phyloP scores from a whole-genome alignment of 2,797 vertebrate genomes.

The Manis crassicaudata region DNA sequence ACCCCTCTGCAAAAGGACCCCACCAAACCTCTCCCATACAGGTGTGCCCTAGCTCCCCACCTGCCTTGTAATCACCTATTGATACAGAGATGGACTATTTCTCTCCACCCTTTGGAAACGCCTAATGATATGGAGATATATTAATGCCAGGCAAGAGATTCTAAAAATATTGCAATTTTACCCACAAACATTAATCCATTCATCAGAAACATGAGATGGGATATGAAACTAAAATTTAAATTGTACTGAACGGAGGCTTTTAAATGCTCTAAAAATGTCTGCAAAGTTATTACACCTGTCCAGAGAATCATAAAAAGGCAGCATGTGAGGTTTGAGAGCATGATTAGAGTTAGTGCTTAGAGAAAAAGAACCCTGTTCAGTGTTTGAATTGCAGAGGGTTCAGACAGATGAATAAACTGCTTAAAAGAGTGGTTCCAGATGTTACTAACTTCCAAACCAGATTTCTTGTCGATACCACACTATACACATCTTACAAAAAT shows the following conservation, averaged over 20 bases:
- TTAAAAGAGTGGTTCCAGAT: background rate
- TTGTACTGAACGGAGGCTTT: background rate
- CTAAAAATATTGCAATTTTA: too few relatives aligned
- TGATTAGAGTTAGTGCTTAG: background rate
- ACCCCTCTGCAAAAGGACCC: too few relatives aligned
- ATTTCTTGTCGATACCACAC: background rate
- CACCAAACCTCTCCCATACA: too few relatives aligned
- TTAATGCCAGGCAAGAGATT: too few relatives aligned
- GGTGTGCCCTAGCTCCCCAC: too few relatives aligned
- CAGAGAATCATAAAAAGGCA: background rate
- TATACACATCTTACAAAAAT: background rate
- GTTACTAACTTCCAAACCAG: background rate
- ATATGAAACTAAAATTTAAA: background rate
- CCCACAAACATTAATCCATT: too few relatives aligned
- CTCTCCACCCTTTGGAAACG: too few relatives aligned
- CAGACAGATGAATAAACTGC: background rate
- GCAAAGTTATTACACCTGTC: background rate
- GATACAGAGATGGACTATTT: too few relatives aligned
- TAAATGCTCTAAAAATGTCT: background rate
- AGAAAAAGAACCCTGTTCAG: background rate
- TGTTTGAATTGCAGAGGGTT: background rate
- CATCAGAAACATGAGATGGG: too few relatives aligned
- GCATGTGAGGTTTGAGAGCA: background rate
- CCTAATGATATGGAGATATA: too few relatives aligned
- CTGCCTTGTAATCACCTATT: too few relatives aligned